Percentiles rank a stretch among this genome's conserved stretches.
phyloP scores from a whole-genome alignment of 2,797 vertebrate species.

The Hoplostethus atlanticus region DNA sequence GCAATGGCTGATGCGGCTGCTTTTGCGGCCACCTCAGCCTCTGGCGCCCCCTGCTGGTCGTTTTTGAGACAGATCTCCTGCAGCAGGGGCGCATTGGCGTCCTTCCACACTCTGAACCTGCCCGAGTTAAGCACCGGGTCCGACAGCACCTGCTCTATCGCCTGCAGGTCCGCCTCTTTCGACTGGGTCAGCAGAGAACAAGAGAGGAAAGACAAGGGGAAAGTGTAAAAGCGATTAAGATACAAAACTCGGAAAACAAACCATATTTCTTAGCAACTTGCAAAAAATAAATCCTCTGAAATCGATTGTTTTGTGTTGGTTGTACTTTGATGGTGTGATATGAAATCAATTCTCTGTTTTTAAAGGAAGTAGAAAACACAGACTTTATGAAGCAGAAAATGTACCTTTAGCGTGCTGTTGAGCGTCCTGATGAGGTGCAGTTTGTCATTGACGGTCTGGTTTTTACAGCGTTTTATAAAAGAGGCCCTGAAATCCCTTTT shows the following conservation, averaged over 20 bases:
- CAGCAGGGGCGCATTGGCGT: conserved; percentile 88
- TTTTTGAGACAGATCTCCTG: conserved; percentile 88
- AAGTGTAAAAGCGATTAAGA: background rate
- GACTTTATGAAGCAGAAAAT: background rate
- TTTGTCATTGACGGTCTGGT: conserved; percentile 93
- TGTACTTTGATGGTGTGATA: background rate
- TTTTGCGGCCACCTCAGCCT: conserved; percentile 45
- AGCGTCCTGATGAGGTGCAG: conserved; percentile 93
- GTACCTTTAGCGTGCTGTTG: conserved; percentile 97
- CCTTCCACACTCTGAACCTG: conserved; percentile 94
- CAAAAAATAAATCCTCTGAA: background rate
- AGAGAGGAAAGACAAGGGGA: background rate
- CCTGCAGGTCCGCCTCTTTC: conserved; percentile 93
- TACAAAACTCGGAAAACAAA: background rate
- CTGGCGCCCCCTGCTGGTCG: conserved; percentile 76
- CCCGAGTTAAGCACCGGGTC: conserved; percentile 87
- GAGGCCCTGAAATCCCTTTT: conserved; percentile 95
- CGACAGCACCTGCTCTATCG: conserved; percentile 91
- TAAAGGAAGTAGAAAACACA: conserved; percentile 3
- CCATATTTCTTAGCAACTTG: too few species aligned
- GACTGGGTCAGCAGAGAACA: conserved; percentile 80
- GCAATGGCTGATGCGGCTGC: conserved; percentile 53
- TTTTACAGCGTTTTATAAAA: conserved; percentile 96
- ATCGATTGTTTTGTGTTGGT: background rate
- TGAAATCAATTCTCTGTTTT: background rate